phyloP scores from a whole-genome alignment of 1,140 invertebrate genomes.

The Potamilus streckersoni region DNA sequence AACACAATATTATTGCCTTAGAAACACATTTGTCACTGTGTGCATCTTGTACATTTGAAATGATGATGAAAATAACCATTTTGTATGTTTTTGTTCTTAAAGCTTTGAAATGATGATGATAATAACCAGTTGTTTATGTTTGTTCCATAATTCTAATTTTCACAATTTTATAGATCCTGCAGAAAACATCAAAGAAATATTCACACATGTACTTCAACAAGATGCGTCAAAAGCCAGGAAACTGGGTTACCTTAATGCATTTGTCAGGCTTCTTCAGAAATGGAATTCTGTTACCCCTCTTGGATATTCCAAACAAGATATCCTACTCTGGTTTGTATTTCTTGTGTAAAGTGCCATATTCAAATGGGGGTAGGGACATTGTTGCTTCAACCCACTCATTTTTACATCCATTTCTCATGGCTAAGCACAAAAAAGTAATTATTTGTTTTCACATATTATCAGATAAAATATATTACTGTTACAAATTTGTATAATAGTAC shows the following conservation, averaged over 20 bases:
- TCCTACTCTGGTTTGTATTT: slow-evolving; percentile 82
- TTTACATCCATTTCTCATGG: too few relatives aligned
- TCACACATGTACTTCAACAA: slow-evolving; percentile 68
- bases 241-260: slow-evolving; percentile 83
- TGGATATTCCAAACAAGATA: slow-evolving; percentile 80
- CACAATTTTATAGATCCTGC: slow-evolving; percentile 57
- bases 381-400: too few relatives aligned
- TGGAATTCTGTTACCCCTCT: slow-evolving; percentile 74
- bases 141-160: background rate
- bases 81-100: too few relatives aligned
- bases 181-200: slow-evolving; percentile 67
- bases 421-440: too few relatives aligned
- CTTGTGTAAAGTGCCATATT: background rate
- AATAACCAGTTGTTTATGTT: too few relatives aligned
- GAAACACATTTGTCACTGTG: too few relatives aligned
- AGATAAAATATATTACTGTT: background rate
- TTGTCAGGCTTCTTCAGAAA: slow-evolving; percentile 81
- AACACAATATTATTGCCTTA: too few relatives aligned
- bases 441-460: background rate
- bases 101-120: too few relatives aligned
- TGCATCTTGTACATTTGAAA: too few relatives aligned
- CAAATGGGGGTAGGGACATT: too few relatives aligned
- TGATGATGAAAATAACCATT: too few relatives aligned
- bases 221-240: slow-evolving; percentile 77
- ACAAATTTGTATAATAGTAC: background rate